These are phyloP conservation scores for Onychomys leucogaster DNA, from an alignment of 2,797 vertebrate species.

Conservation along the genomic window DNA sequence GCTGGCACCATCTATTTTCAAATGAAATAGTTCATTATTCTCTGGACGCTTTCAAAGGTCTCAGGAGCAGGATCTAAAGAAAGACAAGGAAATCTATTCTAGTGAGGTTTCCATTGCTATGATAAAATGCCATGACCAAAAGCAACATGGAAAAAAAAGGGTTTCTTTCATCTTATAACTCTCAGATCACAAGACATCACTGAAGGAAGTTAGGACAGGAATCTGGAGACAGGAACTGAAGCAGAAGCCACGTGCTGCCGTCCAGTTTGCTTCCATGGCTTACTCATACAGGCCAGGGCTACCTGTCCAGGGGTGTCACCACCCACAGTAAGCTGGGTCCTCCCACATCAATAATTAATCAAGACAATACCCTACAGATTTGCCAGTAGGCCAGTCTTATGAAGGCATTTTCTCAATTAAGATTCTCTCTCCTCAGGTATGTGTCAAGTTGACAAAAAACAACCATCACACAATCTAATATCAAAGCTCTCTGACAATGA, in stretches of 20 bases:
- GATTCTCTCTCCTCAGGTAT: neutral
- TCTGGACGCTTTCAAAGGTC: neutral
- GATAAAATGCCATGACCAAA: neutral
- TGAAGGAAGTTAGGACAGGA: neutral
- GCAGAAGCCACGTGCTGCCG: too few relatives aligned
- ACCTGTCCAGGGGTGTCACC: too few relatives aligned
- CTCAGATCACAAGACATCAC: neutral
- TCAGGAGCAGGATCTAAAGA: neutral
- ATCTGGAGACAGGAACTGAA: neutral
- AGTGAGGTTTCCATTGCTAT: too few relatives aligned
- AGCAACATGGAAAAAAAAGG: neutral
- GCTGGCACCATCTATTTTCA: conserved; percentile 15
- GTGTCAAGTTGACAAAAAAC: neutral
- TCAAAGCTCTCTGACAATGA: conserved; percentile 46
- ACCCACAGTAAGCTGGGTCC: neutral
- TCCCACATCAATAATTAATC: neutral
- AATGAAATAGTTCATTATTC: neutral
- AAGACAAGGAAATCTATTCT: conserved; percentile 5
- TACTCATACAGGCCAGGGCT: neutral
- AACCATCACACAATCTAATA: neutral
- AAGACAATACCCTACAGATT: neutral
- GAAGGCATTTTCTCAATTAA: neutral
- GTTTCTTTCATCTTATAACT: neutral
- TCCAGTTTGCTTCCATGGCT: neutral
- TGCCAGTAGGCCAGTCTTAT: neutral